Conservation (phyloP, 2,797 vertebrate species). For the Protonibea diacanthus region DNA sequence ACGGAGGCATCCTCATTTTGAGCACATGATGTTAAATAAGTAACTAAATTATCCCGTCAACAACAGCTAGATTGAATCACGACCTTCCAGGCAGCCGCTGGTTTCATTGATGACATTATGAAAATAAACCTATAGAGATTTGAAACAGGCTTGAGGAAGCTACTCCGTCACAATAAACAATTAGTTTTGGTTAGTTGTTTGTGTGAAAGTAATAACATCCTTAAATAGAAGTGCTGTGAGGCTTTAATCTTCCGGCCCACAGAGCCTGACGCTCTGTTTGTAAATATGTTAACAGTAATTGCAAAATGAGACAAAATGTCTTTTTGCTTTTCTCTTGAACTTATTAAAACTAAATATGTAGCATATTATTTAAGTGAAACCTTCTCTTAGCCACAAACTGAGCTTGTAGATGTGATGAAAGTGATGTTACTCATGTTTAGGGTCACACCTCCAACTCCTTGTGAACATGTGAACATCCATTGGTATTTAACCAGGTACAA, state of each 20-base stretch:
- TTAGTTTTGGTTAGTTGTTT: neutral
- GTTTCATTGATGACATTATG: neutral
- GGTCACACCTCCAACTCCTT: too few species aligned
- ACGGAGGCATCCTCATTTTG: neutral
- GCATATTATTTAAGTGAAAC: neutral
- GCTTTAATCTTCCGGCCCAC: too few species aligned
- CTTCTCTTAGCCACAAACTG: neutral
- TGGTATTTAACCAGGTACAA: neutral
- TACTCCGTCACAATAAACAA: neutral
- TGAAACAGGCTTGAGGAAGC: constrained; percentile 24
- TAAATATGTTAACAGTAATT: neutral
- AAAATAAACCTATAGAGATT: neutral
- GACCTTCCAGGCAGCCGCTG: neutral
- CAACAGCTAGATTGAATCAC: neutral
- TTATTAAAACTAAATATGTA: neutral
- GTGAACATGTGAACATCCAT: neutral
- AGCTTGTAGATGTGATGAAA: neutral
- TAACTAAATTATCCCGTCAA: too few species aligned
- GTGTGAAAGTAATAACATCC: neutral
- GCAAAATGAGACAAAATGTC: neutral
- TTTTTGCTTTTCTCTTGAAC: neutral
- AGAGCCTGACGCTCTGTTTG: neutral
- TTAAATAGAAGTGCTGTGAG: neutral
- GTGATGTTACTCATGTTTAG: neutral
- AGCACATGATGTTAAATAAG: neutral